These are phyloP conservation scores for Ceratoteleas bidentatus DNA, from an alignment of 1,140 invertebrate species.

Conservation along the genomic window DNA sequence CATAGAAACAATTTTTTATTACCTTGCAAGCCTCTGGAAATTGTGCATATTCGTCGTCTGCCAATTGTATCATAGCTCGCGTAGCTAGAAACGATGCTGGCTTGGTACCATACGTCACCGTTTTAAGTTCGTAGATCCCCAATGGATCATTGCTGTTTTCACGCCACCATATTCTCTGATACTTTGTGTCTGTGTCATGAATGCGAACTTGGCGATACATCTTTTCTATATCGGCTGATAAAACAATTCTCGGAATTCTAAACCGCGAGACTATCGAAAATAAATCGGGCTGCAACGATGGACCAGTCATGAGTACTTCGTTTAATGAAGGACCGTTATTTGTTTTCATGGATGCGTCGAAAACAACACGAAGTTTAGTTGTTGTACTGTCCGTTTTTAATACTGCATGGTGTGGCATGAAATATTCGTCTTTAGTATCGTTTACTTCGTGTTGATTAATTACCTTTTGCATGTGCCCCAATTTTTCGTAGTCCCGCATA, in stretches of 20 bases:
- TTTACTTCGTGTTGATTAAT: too few relatives aligned
- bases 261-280: slow-evolving; percentile 59
- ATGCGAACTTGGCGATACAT: slow-evolving; percentile 78
- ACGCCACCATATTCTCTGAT: slow-evolving; percentile 76
- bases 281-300: not conserved
- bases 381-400: too few relatives aligned
- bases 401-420: too few relatives aligned
- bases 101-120: slow-evolving; percentile 73
- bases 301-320: too few relatives aligned
- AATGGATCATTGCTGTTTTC: slow-evolving; percentile 51
- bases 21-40: too few relatives aligned
- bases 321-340: too few relatives aligned
- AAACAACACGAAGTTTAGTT: too few relatives aligned
- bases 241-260: slow-evolving; percentile 62
- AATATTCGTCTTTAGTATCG: too few relatives aligned
- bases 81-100: slow-evolving; percentile 69
- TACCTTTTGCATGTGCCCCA: too few relatives aligned
- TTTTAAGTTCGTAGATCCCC: slow-evolving; percentile 68
- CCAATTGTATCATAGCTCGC: not conserved
- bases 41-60: not conserved
- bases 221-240: slow-evolving; percentile 75
- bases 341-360: too few relatives aligned
- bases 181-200: slow-evolving; percentile 59
- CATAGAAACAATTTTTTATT: too few relatives aligned
- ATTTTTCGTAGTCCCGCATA: too few relatives aligned